These are phyloP conservation scores for Thripadectes ignobilis DNA, from an alignment of 2,797 vertebrate species.

Conservation along the genomic window DNA sequence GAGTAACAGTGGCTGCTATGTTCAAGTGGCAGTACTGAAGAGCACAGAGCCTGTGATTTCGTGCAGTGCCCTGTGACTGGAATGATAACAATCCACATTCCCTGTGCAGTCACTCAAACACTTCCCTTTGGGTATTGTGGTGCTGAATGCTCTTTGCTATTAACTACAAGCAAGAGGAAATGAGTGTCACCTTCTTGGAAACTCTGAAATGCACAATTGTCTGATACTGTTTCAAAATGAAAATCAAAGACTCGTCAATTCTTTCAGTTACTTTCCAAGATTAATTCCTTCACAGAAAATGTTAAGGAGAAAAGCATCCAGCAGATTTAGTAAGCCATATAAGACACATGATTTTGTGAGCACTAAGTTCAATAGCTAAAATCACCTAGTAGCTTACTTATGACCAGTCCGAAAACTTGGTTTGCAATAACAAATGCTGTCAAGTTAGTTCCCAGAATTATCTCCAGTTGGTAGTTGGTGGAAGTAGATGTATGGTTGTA, in stretches of 20 bases:
- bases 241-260: neutral
- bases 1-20: neutral
- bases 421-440: neutral
- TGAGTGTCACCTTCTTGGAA: neutral
- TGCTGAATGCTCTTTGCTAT: neutral
- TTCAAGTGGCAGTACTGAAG: conserved; percentile 15
- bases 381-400: neutral
- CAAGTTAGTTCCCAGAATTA: neutral
- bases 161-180: conserved; percentile 41
- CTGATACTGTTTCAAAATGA: neutral
- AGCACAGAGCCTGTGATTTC: conserved; percentile 24
- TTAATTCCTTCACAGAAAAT: conserved; percentile 12
- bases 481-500: neutral
- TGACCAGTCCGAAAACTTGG: neutral
- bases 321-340: neutral
- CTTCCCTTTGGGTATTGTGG: conserved; percentile 30
- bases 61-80: conserved; percentile 46
- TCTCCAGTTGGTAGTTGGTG: neutral
- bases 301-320: neutral
- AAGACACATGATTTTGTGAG: neutral
- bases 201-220: fast-evolving
- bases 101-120: conserved; percentile 46
- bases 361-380: neutral
- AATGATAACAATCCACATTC: conserved; percentile 51
- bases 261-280: neutral